Evolutionary conservation across 2,797 vertebrate species (phyloP).

Genomic region (Amblyraja radiata): DNA sequence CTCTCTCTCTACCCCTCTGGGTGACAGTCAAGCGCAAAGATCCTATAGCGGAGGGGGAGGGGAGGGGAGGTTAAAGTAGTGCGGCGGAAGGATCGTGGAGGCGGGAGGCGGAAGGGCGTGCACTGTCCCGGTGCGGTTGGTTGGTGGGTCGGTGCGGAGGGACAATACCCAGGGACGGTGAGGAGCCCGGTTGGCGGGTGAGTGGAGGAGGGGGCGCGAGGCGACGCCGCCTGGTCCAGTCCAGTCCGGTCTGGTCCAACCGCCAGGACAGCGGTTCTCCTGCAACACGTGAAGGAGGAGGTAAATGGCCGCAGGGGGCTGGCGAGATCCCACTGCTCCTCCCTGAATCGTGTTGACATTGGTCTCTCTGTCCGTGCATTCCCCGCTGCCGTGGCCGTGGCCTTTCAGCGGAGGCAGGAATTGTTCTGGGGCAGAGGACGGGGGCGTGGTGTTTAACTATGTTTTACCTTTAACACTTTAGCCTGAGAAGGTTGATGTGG

Average conservation of each 20-base stretch:
- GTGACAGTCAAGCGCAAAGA: no score
- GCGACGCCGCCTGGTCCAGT: no score
- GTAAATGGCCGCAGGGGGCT: not conserved
- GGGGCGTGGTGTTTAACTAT: not conserved
- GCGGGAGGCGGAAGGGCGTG: not conserved
- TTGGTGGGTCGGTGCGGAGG: not conserved
- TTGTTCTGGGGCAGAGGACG: not conserved
- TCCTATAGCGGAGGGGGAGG: no score
- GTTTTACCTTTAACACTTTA: not conserved
- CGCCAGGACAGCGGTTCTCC: not conserved
- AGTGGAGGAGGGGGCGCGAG: no score
- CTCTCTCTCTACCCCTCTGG: not conserved
- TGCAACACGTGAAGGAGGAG: not conserved
- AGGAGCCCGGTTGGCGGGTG: not conserved
- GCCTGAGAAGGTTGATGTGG: not conserved
- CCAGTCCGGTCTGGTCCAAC: not conserved
- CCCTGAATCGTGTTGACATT: not conserved
- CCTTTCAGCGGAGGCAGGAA: not conserved
- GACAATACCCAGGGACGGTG: not conserved
- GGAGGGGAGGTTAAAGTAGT: not conserved
- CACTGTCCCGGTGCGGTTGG: not conserved
- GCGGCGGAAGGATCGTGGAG: constrained; percentile 4
- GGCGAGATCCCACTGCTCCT: not conserved
- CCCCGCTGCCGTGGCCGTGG: not conserved
- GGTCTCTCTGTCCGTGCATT: not conserved